Conservation (phyloP, 2,797 vertebrate genomes). For the Oreochromis grahami region DNA sequence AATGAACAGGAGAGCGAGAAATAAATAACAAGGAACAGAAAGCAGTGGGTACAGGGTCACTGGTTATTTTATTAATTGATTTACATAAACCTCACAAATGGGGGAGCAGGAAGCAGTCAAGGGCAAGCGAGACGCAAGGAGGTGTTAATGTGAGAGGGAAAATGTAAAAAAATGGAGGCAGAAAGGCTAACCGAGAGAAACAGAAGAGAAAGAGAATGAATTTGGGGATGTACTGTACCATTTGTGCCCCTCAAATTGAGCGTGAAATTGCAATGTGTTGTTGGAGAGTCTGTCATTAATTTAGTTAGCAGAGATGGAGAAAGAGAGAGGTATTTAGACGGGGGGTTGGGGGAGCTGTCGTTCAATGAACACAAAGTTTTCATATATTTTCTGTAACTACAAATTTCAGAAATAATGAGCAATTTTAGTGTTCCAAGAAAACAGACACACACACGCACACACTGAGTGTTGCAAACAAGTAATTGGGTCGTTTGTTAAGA, state of each 20-base stretch:
- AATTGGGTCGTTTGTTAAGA: neutral
- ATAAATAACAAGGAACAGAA: constrained; percentile 26
- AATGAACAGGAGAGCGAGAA: constrained; percentile 32
- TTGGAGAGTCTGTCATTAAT: constrained; percentile 61
- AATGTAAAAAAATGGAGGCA: neutral
- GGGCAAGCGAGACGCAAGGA: neutral
- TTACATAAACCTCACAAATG: constrained; percentile 43
- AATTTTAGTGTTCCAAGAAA: neutral
- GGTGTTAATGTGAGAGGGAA: neutral
- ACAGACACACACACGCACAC: neutral
- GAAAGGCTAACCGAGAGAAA: neutral
- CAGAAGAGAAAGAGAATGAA: neutral
- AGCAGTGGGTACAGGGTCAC: constrained; percentile 1
- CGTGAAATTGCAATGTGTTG: constrained; percentile 75
- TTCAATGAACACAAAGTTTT: neutral
- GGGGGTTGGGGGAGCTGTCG: neutral
- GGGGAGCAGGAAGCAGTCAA: neutral
- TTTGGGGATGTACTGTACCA: constrained; percentile 41
- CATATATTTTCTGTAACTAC: neutral
- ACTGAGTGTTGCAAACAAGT: neutral
- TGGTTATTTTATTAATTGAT: constrained; percentile 53
- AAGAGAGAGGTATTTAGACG: neutral
- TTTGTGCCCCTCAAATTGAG: constrained; percentile 73
- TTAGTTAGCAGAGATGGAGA: constrained; percentile 45
- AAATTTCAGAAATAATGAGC: constrained; percentile 35